A percentile compares a stretch with the other conserved stretches of the same genome.
Evolutionary conservation across 2,888 invertebrate species (phyloP).

Genomic region (Dryocosmus kuriphilus): DNA sequence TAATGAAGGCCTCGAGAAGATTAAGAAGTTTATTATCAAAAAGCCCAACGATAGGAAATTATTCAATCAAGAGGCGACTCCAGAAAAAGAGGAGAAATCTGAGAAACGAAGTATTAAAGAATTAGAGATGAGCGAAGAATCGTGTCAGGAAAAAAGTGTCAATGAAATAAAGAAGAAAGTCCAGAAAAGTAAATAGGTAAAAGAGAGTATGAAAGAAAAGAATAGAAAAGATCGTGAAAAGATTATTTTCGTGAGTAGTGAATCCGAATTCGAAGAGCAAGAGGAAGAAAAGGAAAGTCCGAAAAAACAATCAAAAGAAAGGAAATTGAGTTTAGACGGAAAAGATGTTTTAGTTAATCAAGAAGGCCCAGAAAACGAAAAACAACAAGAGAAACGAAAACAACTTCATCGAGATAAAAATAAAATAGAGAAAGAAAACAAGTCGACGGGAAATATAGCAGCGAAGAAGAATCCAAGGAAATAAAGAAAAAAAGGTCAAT

Average conservation of each 20-base stretch:
- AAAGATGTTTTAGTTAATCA: background rate
- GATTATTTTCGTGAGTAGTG: background rate
- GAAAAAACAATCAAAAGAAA: background rate
- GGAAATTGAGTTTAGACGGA: background rate
- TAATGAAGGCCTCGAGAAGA: background rate
- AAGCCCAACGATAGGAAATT: background rate
- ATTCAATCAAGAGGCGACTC: background rate
- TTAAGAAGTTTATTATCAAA: background rate
- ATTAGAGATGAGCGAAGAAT: background rate
- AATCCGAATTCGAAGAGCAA: background rate
- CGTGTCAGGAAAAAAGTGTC: constrained; percentile 23
- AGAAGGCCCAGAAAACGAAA: background rate
- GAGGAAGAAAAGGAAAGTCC: background rate
- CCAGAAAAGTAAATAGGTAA: background rate
- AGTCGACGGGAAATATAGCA: too few species aligned
- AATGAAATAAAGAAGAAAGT: background rate
- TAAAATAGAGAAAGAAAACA: background rate
- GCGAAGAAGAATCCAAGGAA: too few species aligned
- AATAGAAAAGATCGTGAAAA: background rate
- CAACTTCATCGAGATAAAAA: background rate
- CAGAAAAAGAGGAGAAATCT: background rate
- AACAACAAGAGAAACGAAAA: background rate
- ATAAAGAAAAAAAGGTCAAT: too few species aligned
- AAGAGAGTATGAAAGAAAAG: constrained; percentile 11
- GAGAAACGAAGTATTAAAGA: background rate